A percentile compares a stretch with the other conserved stretches of the same genome.
phyloP scores from a whole-genome alignment of 92 coral and sea anemone species.

The Plumapathes pennacea region DNA sequence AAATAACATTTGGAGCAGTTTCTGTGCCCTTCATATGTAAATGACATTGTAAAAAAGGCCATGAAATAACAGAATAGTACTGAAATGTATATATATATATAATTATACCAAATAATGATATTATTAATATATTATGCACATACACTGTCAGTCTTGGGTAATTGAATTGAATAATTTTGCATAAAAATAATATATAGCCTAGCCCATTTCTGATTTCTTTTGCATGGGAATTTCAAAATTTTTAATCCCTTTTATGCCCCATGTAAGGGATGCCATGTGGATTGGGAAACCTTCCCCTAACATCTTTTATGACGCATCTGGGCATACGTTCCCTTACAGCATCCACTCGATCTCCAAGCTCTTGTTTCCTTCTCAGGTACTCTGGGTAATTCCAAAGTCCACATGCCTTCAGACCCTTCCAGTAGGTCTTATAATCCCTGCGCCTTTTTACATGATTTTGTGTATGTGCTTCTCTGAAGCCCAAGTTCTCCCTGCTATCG shows the following conservation, averaged over 20 bases:
- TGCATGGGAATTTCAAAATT: neutral
- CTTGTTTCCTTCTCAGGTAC: neutral
- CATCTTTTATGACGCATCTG: neutral
- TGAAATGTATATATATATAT: too few relatives aligned
- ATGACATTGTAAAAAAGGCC: too few relatives aligned
- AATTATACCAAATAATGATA: too few relatives aligned
- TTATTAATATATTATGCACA: too few relatives aligned
- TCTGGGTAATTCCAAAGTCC: constrained; percentile 3
- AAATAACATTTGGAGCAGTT: neutral
- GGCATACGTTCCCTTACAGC: neutral
- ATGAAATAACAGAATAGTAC: too few relatives aligned
- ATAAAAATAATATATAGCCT: too few relatives aligned
- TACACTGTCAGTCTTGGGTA: too few relatives aligned
- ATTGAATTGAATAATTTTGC: too few relatives aligned
- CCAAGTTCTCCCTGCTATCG: constrained; percentile 1
- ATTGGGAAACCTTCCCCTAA: neutral
- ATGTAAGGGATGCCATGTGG: neutral
- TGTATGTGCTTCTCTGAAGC: constrained; percentile 2
- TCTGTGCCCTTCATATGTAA: too few relatives aligned
- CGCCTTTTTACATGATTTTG: constrained; percentile 1
- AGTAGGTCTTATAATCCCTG: constrained; percentile 11
- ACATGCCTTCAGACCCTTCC: constrained; percentile 1
- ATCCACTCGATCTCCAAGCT: neutral
- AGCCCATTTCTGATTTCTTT: neutral
- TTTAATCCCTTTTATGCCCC: constrained; percentile 1